Base-by-base conservation (phyloP, 2,113 vertebrate species). In the Himantopus leucocephalus region DNA sequence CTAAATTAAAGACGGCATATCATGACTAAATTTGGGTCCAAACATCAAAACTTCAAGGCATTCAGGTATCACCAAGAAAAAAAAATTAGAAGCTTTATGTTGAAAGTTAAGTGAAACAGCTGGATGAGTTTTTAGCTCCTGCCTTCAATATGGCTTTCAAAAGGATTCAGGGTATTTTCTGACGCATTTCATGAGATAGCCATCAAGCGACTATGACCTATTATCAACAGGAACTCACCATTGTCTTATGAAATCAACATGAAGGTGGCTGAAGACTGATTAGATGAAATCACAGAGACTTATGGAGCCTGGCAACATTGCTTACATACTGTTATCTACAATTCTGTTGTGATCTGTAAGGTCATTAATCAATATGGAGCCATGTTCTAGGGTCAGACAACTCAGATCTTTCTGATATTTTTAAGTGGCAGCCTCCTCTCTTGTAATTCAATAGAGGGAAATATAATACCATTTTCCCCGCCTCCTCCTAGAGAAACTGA, bases 291-390 rank as follows among this genome's bases (percentile, higher is more conserved):
- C 52, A 90, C 20, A 64, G 74, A 94, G 88, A 95, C 35, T 48
- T 74, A 67, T 45, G 70, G 73, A 94, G 86, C 79, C 88, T 85
- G 86, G 80, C 34, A 80, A 41, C 8, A 17, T 64, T 86, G 85
- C 50, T 66, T 90, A 50, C 37, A 67, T 48, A 32, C n/a, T 43
- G 87, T 58, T 85, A 50, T 63, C 73, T 80, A 50, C 39, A 62
- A n/a, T 78, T 71, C 52, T 56, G 35, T 76, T 20, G 67, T 53
- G 39, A 53, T 88, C 62, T 73, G 74, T 39, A 32, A 87, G 72
- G 30, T 72, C 90, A 94, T 95, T 76, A 97, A 95, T 96, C 82
- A 97, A 88, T 59, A 37, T n/a, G 26, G 43, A 94, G 45, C 47
- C 87, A 84, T 67, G 87, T 95, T 97, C 59, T 86, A 85, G 63